A percentile compares a stretch with the other conserved stretches of the same genome.
phyloP scores from a whole-genome alignment of 2,888 invertebrate genomes.

The Vesta saturnalis region DNA sequence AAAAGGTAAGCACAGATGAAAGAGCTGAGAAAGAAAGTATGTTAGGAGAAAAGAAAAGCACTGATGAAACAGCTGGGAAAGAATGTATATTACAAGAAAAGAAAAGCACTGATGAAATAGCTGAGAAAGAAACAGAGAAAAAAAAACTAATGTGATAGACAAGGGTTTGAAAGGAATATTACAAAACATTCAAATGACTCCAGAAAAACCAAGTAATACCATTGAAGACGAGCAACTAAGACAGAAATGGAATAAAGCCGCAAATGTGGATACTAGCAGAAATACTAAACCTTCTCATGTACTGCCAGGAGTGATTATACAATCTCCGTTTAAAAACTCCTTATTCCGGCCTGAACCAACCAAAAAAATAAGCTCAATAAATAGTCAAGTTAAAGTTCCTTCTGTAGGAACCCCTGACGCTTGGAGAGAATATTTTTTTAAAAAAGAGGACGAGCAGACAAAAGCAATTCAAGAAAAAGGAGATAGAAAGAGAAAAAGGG shows the following conservation, averaged over 20 bases:
- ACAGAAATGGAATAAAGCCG: no score
- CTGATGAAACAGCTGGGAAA: no score
- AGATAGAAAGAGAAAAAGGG: background rate
- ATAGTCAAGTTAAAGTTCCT: no score
- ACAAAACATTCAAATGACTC: background rate
- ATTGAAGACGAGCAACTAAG: background rate
- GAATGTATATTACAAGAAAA: no score
- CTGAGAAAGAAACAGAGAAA: no score
- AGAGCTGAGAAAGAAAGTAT: background rate
- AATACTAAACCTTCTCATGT: background rate
- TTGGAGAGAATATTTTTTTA: background rate
- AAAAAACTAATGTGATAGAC: background rate
- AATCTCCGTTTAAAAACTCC: background rate
- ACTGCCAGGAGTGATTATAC: no score
- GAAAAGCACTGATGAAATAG: no score
- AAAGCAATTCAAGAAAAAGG: background rate
- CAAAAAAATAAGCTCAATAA: no score
- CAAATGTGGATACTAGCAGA: background rate
- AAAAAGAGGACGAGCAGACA: background rate
- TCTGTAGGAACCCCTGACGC: background rate
- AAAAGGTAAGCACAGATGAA: background rate
- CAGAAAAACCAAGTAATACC: background rate
- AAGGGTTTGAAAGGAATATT: background rate
- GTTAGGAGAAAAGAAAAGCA: background rate
- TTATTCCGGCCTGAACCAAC: background rate